Evolutionary conservation across 1,140 invertebrate species (phyloP).

Genomic region (Rhagoletis pomonella): DNA sequence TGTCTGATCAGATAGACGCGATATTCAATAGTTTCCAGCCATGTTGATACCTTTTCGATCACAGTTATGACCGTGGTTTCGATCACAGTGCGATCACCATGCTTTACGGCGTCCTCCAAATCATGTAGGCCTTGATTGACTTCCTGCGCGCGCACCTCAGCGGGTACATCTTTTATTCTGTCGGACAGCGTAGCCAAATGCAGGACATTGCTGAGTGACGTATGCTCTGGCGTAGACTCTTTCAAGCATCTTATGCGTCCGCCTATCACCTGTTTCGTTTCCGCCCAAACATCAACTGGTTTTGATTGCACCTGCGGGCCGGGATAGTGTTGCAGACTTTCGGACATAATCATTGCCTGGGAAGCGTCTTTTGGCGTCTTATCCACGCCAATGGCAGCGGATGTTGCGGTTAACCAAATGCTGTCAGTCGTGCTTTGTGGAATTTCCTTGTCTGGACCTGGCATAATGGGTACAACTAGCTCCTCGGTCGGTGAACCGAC

Average conservation of each 20-base stretch:
- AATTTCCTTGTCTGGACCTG: conserved; percentile 64
- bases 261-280: conserved; percentile 67
- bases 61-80: conserved; percentile 83
- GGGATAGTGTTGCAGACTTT: conserved; percentile 66
- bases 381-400: conserved; percentile 52
- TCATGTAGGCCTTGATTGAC: conserved; percentile 78
- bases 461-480: conserved; percentile 73
- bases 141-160: conserved; percentile 76
- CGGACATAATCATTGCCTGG: conserved; percentile 65
- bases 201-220: conserved; percentile 75
- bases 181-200: conserved; percentile 79
- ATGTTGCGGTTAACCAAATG: conserved; percentile 64
- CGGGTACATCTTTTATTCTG: conserved; percentile 75
- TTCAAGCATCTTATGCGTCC: conserved; percentile 67
- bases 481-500: conserved; percentile 73
- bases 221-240: conserved; percentile 64
- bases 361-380: conserved; percentile 61
- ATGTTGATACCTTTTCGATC: conserved; percentile 85
- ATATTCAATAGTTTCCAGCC: conserved; percentile 89
- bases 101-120: conserved; percentile 79
- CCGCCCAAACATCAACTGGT: conserved; percentile 56
- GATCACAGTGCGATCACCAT: conserved; percentile 78
- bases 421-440: conserved; percentile 51
- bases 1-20: conserved; percentile 81
- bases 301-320: conserved; percentile 56